Percentiles rank a stretch among this genome's conserved stretches.
Evolutionary conservation across 2,888 invertebrate species (phyloP).

Genomic region (Tipula lateralis): DNA sequence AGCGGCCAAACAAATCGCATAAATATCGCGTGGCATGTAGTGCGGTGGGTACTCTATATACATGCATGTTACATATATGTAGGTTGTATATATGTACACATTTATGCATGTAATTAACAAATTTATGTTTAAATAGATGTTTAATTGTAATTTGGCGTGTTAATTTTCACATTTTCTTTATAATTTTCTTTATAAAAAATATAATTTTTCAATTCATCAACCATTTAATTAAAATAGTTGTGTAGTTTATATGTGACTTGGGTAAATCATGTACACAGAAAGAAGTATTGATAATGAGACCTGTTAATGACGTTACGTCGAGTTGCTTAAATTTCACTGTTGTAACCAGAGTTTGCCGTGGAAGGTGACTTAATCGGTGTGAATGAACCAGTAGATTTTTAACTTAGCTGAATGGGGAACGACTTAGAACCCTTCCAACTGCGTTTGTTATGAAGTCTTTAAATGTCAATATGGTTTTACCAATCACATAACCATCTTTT

Average conservation of each 20-base stretch:
- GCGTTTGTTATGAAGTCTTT: too few relatives aligned
- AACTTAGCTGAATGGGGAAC: too few relatives aligned
- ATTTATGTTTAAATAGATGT: neutral
- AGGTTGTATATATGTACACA: neutral
- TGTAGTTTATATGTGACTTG: neutral
- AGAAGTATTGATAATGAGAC: neutral
- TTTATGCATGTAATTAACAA: neutral
- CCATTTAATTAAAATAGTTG: slow-evolving; percentile 16
- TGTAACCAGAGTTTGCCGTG: too few relatives aligned
- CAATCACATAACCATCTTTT: too few relatives aligned
- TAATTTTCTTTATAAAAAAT: neutral
- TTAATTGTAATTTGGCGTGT: slow-evolving; percentile 19
- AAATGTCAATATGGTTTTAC: too few relatives aligned
- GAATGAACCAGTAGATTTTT: too few relatives aligned
- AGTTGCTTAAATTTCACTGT: too few relatives aligned
- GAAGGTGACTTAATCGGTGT: too few relatives aligned
- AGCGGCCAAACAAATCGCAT: neutral
- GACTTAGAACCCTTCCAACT: too few relatives aligned
- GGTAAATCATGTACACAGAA: neutral
- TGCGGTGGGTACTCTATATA: neutral
- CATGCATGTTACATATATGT: too few relatives aligned
- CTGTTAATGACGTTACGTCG: neutral
- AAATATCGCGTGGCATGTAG: neutral
- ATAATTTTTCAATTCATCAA: slow-evolving; percentile 1
- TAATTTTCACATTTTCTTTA: neutral